phyloP scores from a whole-genome alignment of 2,888 invertebrate species.

The Andrena dorsata region DNA sequence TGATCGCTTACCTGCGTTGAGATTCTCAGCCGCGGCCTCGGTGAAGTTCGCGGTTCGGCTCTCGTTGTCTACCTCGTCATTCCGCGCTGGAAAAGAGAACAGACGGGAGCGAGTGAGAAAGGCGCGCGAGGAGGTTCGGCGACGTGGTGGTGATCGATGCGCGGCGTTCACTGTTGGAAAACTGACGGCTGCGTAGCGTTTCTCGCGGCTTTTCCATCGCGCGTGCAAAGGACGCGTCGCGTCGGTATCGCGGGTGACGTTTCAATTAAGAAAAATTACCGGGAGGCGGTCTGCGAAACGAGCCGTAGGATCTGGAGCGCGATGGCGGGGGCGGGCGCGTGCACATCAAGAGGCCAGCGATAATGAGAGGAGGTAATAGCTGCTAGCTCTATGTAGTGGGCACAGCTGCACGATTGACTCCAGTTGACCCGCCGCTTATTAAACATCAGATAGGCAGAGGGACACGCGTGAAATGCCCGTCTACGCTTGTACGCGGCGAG shows the following conservation, averaged over 20 bases:
- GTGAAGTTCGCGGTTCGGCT: conserved; percentile 72
- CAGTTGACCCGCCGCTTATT: conserved; percentile 80
- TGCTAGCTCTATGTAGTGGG: conserved; percentile 51
- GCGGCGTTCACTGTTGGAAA: neutral
- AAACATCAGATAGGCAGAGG: conserved; percentile 59
- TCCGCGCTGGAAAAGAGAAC: conserved; percentile 70
- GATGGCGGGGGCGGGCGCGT: conserved; percentile 1
- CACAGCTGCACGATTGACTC: conserved; percentile 81
- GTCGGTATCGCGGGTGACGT: conserved; percentile 46
- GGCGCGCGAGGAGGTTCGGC: too few relatives aligned
- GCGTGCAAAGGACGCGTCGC: neutral
- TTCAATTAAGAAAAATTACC: conserved; percentile 68
- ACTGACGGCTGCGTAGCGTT: neutral
- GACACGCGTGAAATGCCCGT: conserved; percentile 25
- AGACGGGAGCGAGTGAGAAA: neutral
- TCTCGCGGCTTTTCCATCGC: conserved; percentile 16
- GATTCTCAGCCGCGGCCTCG: conserved; percentile 73
- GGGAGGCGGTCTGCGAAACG: conserved; percentile 26
- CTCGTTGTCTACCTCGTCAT: conserved; percentile 75
- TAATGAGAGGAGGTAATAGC: conserved; percentile 72
- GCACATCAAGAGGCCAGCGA: conserved; percentile 53
- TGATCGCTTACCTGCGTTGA: conserved; percentile 75
- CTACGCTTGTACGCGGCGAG: neutral
- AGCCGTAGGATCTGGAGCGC: conserved; percentile 8
- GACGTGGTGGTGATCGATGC: neutral